Conservation (phyloP, 2,888 invertebrate species). For the Andrena marginata region DNA sequence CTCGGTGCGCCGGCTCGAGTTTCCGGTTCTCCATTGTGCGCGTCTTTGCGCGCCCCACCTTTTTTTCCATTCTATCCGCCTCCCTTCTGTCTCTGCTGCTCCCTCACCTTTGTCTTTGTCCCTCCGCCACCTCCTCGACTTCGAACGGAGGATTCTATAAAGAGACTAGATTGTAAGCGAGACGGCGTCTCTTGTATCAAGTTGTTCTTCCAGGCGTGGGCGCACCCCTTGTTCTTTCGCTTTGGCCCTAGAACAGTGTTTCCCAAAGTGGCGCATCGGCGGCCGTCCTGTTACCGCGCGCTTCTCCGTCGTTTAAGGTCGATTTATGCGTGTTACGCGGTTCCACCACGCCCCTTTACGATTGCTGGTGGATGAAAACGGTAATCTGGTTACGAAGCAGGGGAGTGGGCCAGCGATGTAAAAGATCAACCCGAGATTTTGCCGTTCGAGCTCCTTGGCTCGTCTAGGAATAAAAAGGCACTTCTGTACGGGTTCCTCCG, state of each 20-base stretch:
- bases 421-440: neutral
- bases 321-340: slow-evolving; percentile 27
- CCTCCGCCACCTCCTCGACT: slow-evolving; percentile 50
- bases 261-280: slow-evolving; percentile 62
- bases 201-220: slow-evolving; percentile 75
- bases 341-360: neutral
- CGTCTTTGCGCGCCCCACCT: slow-evolving; percentile 49
- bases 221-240: slow-evolving; percentile 65
- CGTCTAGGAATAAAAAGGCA: neutral
- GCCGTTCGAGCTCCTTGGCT: neutral
- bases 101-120: slow-evolving; percentile 51
- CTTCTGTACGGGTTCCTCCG: too few species aligned
- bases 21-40: slow-evolving; percentile 80
- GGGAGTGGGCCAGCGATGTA: neutral
- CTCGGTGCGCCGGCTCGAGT: slow-evolving; percentile 76
- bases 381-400: neutral
- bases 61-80: slow-evolving; percentile 32
- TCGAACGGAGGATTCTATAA: slow-evolving; percentile 72
- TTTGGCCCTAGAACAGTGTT: slow-evolving; percentile 68
- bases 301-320: slow-evolving; percentile 38
- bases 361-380: neutral
- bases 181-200: slow-evolving; percentile 76
- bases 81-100: slow-evolving; percentile 34
- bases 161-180: slow-evolving; percentile 78
- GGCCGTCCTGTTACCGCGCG: slow-evolving; percentile 35